Evolutionary conservation across 1,140 invertebrate species (phyloP), one percentile per base, ranked within the genome.

Genomic region (Brachionus plicatilis): DNA sequence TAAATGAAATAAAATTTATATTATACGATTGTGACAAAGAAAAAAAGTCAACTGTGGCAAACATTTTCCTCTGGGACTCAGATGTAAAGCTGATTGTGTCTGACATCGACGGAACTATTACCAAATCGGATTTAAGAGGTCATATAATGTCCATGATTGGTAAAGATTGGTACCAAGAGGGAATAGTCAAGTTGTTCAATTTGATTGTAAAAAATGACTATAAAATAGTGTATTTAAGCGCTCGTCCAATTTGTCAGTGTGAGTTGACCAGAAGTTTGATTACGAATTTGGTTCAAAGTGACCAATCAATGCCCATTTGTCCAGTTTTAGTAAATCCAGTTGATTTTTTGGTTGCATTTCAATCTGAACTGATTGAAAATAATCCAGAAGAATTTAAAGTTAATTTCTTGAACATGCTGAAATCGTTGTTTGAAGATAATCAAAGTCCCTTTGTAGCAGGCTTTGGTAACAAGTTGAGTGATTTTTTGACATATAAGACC

Each of bases 331-430:
- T 99, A 5, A 98, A 97, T 91, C 98, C 98, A 14, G 98, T 96
- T 12, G 98, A 96, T 72, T 91, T 99, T 17, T 93, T 99, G 85
- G 95, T 93, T 87, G 97, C 97, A 85, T 96, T 99, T 88, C 88
- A 80, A 87, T 94, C 96, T 60, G 98, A 99, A 90, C 97, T 99
- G 17, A 99, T 99, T 87, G 96, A 99, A 88, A 96, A 95, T 89
- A 98, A 98, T 88, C 98, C 98, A 0, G 97, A 99, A 89, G 95
- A 98, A 89, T 99, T 99, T 88, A 99, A 99, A 91, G 99, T 99
- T 85, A 95, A 94, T 66, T 99, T 97, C 89, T 91, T 99, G 37
- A 94, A 93, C 85, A 97, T 99, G 89, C 96, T 99, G 85, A 94
- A 94, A 87, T 94, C 94, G 33, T 91, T 99, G 0, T 99, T 99